Evolutionary conservation across 1,140 invertebrate species (phyloP), one percentile per base, ranked within the genome.

Genomic region (Aphidius ervi): DNA sequence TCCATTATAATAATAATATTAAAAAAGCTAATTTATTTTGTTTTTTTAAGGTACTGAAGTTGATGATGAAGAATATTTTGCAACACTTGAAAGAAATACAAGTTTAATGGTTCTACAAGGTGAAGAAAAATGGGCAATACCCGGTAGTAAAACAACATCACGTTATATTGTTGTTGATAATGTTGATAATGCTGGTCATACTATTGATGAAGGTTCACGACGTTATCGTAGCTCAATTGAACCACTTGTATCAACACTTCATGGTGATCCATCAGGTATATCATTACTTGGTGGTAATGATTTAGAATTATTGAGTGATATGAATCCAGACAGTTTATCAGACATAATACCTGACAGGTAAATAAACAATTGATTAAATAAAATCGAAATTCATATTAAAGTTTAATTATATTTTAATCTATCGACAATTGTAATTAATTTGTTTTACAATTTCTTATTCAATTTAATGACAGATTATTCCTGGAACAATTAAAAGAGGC

Each of bases 1-100:
- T 16, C 1, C 3, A 3, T 41, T 45, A n/a, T 45, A n/a, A 43
- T 9, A 42, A 37, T 23, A 39, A 46, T 40, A 54, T 46, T 4
- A 6, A n/a, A 9, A 43, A 6, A 16, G 23, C 39, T 8, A 56
- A 42, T 37, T 9, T 39, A 20, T 37, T 53, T 41, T 9, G 1
- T 46, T 46, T 46, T 40, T 63, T 69, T 39, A 46, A 80, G 78
- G 89, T 20, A 94, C 92, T 2, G 92, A 93, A 82, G 89, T 94
- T 43, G 92, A 94, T 66, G 91, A 92, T 69, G 90, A 93, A 74
- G 91, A 93, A 71, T 93, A 93, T 75, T 93, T 93, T 74, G 87
- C 85, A 43, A 93, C 90, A 1, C 78, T 93, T 55, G 90, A 93
- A 68, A 86, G 85, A 61, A 90, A 93, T 68, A 92, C 90, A 6